Evolutionary conservation across 2,888 invertebrate species (phyloP).

Genomic region (Lochmaea capreae): DNA sequence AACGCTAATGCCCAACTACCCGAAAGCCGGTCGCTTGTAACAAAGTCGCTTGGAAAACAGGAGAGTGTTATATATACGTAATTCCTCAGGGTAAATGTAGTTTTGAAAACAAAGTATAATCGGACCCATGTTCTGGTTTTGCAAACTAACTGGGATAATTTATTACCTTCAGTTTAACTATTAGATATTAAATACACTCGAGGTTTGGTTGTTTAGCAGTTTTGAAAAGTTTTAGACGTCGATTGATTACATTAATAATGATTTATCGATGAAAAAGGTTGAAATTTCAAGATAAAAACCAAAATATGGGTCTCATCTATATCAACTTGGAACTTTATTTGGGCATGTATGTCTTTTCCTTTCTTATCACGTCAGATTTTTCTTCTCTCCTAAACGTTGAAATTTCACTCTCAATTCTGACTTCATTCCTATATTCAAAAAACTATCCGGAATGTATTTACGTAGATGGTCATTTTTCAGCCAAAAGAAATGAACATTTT

Average conservation of each 20-base stretch:
- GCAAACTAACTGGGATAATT: slow-evolving; percentile 34
- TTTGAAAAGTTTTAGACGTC: neutral
- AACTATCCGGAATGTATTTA: too few species aligned
- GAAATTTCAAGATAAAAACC: too few species aligned
- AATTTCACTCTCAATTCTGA: too few species aligned
- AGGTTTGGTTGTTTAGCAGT: neutral
- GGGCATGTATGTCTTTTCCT: too few species aligned
- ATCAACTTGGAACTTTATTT: too few species aligned
- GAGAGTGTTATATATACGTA: slow-evolving; percentile 17
- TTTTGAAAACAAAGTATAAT: slow-evolving; percentile 34
- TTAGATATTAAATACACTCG: slow-evolving; percentile 39
- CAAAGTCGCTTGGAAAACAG: slow-evolving; percentile 31
- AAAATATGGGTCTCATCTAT: too few species aligned
- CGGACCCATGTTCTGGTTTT: slow-evolving; percentile 36
- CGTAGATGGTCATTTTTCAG: too few species aligned
- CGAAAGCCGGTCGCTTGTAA: slow-evolving; percentile 11
- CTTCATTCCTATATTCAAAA: too few species aligned
- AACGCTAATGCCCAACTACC: slow-evolving; percentile 6
- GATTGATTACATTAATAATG: neutral
- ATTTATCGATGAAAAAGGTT: too few species aligned
- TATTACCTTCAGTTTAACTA: slow-evolving; percentile 38
- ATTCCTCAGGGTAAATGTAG: slow-evolving; percentile 32
- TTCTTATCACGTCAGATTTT: too few species aligned
- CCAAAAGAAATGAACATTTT: too few species aligned
- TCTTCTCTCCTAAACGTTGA: too few species aligned